Evolutionary conservation across 2,888 invertebrate species (phyloP), one percentile per base, ranked within the genome.

Genomic region (Caenorhabditis sp.): DNA sequence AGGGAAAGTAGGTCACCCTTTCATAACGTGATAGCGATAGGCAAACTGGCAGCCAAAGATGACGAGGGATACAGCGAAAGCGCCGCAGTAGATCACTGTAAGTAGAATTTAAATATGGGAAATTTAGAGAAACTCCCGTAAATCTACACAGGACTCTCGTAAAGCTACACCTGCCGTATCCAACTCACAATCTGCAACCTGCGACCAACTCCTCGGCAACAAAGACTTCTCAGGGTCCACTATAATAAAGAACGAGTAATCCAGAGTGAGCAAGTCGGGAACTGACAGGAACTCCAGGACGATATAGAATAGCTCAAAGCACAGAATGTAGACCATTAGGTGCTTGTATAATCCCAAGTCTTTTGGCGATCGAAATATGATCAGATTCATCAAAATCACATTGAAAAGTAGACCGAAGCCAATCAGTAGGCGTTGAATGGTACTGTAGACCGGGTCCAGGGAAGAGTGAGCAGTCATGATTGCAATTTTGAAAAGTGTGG

Each of bases 331-430:
- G n/a, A 61, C 12, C 73, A 73, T 61, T 8, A 73, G 51, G 19
- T 19, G 35, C 54, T 74, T 74, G 54, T 74, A 74, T 12, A 54
- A 31, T 22, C 74, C 74, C 6, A 74, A 31, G 10, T 51, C 44
- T 54, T 51, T 31, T 5, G 74, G 74, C 8, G 74, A 63, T 63
- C 54, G 24, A 16, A 51, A 54, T 2, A 74, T 31, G 24, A 74
- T 54, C n/a, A 74, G 47, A 19, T 47, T 47, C 19, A 47, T 47
- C 19, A 47, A 19, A 47, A 47, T 47, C 47, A 47, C 1, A 14
- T 47, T 47, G 47, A 19, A 47, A 5, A 47, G 5, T 47, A 47
- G 19, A 5, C 47, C 47, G 19, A 47, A 19, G 5, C 47, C 47
- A 5, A 47, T 47, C 7, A 47, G 19, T 5, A n/a, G 19, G 0